Evolutionary conservation across 1,140 invertebrate species (phyloP), one percentile per base, ranked within the genome.

Genomic region (Trichonephila inaurata): DNA sequence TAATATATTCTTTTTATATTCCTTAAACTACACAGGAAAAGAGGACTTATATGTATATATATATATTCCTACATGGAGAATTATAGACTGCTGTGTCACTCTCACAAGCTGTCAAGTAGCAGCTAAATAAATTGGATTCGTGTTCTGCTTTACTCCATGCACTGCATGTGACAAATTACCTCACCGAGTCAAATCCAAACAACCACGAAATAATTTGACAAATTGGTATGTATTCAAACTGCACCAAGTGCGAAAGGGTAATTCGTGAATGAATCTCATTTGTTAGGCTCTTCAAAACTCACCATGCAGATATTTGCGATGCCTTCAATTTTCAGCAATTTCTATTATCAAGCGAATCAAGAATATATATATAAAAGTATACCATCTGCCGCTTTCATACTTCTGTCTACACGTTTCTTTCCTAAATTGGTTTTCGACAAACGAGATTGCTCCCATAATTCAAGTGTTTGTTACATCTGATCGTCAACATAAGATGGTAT

Each of bases 131-230:
- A 89, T 89, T 89, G 58, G 64, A 62, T 69, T 28, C 87, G 28
- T 72, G 61, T 89, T 40, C 64, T 51, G 28, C 66, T 51, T 51
- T 12, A 7, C 51, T 51, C 64, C 33, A 62, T 33, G n/a, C 58
- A 16, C 89, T 12, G 19, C 44, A 58, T 51, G 51, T 81, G 69
- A 90, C 69, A 90, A 90, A 90, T 81, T 77, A 81, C 89, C 44
- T 61, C 16, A 7, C 58, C 33, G 51, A 51, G 24, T 40, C 60
- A 58, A 90, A 90, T 81, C 81, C 89, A 90, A 90, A 90, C 89
- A 90, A 90, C 44, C 89, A 51, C 69, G 89, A 14, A 60, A 44
- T 90, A 90, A 90, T 90, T 90, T 90, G 89, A 90, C 89, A 90
- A 90, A 90, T 90, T 90, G 89, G 89, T 81, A 58, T 81, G 89